Base-by-base conservation (phyloP, 2,797 vertebrate species). In the Sciaenops ocellatus region DNA sequence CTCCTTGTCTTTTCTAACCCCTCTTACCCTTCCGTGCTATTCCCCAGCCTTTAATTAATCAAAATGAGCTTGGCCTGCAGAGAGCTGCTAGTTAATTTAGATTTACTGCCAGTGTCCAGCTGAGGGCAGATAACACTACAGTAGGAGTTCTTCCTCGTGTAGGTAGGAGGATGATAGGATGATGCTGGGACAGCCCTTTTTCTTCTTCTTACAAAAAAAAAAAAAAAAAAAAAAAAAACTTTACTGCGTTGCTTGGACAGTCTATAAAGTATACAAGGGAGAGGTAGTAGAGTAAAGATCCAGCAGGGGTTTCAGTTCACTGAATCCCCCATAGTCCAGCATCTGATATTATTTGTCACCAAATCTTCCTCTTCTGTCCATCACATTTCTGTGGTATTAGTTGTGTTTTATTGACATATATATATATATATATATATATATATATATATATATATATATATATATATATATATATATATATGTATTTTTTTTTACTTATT, bases 11-110 rank as follows among this genome's bases (percentile, higher is more conserved):
- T 61, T 44, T 38, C 38, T 71, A 48, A 62, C 41, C 69, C 69
- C 57, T 20, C 68, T 68, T 72, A 42, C 63, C 64, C 61, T 57
- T 61, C 63, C 13, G 10, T 41, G 61, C 79, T 78, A 77, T 73
- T 85, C 88, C 80, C 78, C 57, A 76, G 76, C 86, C 78, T 92
- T 92, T 95, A 95, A 95, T 96, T 95, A 95, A 94, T 94, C 93
- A 92, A 86, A 88, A 92, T 68, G 83, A 89, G 84, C 66, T 12
- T 92, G 94, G 95, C 93, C 95, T 92, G 87, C 50, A 73, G 70
- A 87, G 91, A 93, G 87, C 83, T 92, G 94, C 95, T 96, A 94
- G 94, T 96, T 95, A 95, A 95, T 96, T 95, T 94, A 93, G 93
- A 96, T 96, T 96, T 96, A 96, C 88, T 87, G 92, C 91, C 73